Percentiles rank a stretch among this genome's conserved stretches.
phyloP scores from a whole-genome alignment of 2,113 vertebrate genomes.

The Felis chaus region DNA sequence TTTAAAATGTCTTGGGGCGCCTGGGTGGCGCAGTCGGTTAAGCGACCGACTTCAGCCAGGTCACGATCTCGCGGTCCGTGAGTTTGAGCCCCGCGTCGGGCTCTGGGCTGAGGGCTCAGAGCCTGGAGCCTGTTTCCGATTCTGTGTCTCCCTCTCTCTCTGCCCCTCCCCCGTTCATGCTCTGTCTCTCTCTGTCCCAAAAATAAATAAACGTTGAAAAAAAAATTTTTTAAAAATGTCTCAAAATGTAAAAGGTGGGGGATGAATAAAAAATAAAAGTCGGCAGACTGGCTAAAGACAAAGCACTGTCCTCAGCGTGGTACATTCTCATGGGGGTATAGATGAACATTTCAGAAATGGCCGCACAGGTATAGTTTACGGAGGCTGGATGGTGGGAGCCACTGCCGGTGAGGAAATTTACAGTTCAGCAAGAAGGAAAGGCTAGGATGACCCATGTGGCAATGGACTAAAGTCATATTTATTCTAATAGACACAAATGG shows the following conservation, averaged over 20 bases:
- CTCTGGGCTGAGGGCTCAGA: too few species aligned
- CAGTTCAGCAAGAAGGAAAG: neutral
- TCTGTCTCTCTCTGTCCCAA: too few species aligned
- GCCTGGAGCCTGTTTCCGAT: too few species aligned
- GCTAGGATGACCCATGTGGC: too few species aligned
- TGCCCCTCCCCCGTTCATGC: too few species aligned
- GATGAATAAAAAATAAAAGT: neutral
- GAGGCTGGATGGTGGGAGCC: neutral
- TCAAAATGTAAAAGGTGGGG: neutral
- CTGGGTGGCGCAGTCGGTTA: too few species aligned
- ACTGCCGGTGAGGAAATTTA: neutral
- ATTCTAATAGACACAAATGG: neutral
- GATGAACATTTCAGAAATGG: neutral
- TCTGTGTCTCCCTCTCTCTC: too few species aligned
- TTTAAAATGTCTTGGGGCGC: neutral
- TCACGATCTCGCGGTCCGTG: too few species aligned
- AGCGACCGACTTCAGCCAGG: too few species aligned
- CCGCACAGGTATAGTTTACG: neutral
- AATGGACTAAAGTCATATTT: neutral
- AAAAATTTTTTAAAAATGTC: neutral
- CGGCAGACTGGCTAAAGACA: neutral
- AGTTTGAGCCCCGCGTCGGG: too few species aligned
- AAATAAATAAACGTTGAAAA: too few species aligned
- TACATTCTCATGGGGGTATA: neutral
- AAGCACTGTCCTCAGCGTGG: neutral